Base-by-base conservation (phyloP, 2,113 vertebrate species). In the Vicugna pacos region DNA sequence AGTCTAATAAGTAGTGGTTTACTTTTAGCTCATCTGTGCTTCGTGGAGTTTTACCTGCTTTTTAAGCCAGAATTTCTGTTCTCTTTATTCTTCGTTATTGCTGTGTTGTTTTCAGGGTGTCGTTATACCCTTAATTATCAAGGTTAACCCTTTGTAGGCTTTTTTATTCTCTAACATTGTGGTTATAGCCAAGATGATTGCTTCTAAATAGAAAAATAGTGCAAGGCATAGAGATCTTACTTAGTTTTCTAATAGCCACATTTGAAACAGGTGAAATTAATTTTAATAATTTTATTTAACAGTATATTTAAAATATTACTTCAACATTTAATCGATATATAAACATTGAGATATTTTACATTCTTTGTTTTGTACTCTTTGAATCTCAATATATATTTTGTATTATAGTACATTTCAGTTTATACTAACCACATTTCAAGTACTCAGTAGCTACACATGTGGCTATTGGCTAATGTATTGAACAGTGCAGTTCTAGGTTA, bases 251-350 rank as follows among this genome's bases (percentile, higher is more conserved):
- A n/a, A 20, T 72, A 84, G 64, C 38, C 24, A 79, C n/a, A 42
- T 91, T 95, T 93, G 92, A 92, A 96, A 73, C 16, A 70, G 81
- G 9, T 82, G 20, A 42, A 85, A 60, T 88, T 80, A 69, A 91
- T 76, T 85, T 89, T 91, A 92, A 75, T 35, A 42, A 42, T 92
- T 83, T 75, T 62, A 77, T 50, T 85, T 85, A 65, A 89, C 42
- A 70, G 9, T 52, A 60, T 56, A 80, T 92, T 88, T 88, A 38
- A 85, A 92, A 89, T 96, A 62, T 46, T 89, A 28, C 65, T 67
- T 94, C 54, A 94, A 48, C 20, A 65, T 64, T 56, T 84, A 88
- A 50, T 75, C 5, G 3, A 20, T 62, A 79, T 88, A 65, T 65
- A 91, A 81, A 64, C 82, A 89, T 26, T 64, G 48, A 82, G 46